Evolutionary conservation across 2,113 vertebrate species (phyloP).

Genomic region (Psammodynastes pulverulentus): DNA sequence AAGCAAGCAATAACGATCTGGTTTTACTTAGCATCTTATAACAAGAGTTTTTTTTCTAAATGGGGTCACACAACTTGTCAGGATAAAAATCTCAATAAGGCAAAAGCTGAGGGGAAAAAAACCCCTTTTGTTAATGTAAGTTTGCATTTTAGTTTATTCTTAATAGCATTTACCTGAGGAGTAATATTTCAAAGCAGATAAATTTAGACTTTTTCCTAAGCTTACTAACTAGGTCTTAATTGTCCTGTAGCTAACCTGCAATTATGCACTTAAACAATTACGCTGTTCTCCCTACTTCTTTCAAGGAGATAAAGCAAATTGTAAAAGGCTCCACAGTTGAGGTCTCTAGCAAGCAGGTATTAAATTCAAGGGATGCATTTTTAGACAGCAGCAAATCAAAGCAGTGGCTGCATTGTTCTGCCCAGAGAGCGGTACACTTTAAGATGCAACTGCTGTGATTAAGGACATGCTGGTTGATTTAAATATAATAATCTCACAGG

Average conservation of each 20-base stretch:
- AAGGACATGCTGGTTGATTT: not conserved
- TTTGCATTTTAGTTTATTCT: not conserved
- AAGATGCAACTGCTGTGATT: fast-evolving
- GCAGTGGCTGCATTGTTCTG: not conserved
- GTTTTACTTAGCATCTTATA: not conserved
- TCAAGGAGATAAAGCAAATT: conserved; percentile 11
- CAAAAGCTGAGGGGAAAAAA: not conserved
- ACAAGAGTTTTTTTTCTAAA: not conserved
- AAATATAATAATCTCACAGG: not conserved
- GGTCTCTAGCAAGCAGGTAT: not conserved
- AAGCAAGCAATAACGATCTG: not conserved
- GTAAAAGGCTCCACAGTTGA: not conserved
- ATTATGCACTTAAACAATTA: not conserved
- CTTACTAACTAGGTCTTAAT: not conserved
- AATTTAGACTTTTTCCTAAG: not conserved
- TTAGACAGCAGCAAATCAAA: not conserved
- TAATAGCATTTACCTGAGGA: not conserved
- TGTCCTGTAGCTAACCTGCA: conserved; percentile 10
- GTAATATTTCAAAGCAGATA: not conserved
- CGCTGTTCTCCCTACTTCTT: not conserved
- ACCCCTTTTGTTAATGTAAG: not conserved
- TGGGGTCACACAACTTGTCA: not conserved
- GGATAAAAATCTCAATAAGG: not conserved
- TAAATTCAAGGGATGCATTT: not conserved
- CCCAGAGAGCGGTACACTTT: not conserved